phyloP scores from a whole-genome alignment of 2,888 invertebrate genomes.

The Prostheceraeus crozeri region DNA sequence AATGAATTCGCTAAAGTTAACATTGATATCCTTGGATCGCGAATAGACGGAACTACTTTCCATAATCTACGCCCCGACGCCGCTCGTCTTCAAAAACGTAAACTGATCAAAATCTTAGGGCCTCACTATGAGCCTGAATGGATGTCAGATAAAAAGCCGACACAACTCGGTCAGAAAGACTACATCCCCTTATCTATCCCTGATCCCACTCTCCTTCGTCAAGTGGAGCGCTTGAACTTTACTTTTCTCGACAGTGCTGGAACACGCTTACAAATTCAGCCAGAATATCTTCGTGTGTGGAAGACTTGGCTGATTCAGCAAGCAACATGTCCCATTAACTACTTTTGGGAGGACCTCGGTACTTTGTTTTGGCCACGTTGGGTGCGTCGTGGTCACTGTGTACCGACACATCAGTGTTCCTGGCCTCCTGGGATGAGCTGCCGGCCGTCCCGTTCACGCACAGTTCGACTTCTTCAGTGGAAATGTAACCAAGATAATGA shows the following conservation, averaged over 20 bases:
- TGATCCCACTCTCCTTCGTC: not conserved
- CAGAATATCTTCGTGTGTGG: constrained; percentile 37
- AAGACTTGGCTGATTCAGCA: constrained; percentile 47
- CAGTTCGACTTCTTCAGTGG: constrained; percentile 50
- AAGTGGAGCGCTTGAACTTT: not conserved
- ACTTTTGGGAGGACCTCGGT: constrained; percentile 51
- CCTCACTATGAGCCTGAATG: constrained; percentile 43
- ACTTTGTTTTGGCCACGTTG: constrained; percentile 54
- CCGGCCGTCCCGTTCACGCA: constrained; percentile 45
- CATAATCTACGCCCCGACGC: constrained; percentile 1
- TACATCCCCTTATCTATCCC: too few relatives aligned
- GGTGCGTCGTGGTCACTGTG: constrained; percentile 49
- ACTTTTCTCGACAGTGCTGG: not conserved
- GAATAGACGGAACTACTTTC: not conserved
- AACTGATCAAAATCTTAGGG: constrained; percentile 41
- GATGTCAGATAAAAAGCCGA: constrained; percentile 44
- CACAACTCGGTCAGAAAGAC: not conserved
- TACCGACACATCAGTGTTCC: constrained; percentile 46
- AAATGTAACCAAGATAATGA: constrained; percentile 43
- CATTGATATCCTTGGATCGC: not conserved
- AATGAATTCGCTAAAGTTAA: not conserved
- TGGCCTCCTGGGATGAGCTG: constrained; percentile 56
- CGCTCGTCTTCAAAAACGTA: not conserved
- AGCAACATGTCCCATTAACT: constrained; percentile 47
- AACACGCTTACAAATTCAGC: not conserved